Base-by-base conservation (phyloP, 2,888 invertebrate genomes). In the Mythimna impura region DNA sequence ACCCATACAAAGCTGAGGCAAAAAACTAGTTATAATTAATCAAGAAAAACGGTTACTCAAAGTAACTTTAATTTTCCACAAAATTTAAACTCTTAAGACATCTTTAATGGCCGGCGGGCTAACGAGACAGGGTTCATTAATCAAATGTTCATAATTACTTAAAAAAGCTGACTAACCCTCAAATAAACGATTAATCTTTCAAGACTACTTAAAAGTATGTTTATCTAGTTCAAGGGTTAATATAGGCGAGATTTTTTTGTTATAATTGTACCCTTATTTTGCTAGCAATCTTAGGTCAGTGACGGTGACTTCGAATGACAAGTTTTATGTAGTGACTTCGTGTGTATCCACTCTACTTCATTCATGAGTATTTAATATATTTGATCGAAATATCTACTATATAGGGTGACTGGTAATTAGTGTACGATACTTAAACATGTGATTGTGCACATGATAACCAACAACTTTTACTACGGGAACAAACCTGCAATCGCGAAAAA, bases 81-180 rank as follows among this genome's bases (percentile, higher is more conserved):
- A 71, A 81, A 67, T 67, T 76, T 61, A 57, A 78, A 62, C 61
- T 67, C n/a, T 36, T 25, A 17, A 69, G 47, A 68, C 55, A 64
- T 64, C 57, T 82, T 76, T 76, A 68, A 82, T 65, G 54, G 73
- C 57, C 62, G 22, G 50, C 54, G 36, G 65, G 70, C 71, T 81
- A 71, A 80, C 74, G 73, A 83, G 82, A 62, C 71, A 73, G 52
- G 73, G 36, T 74, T 67, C 85, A 87, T 88, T 84, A 84, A 87
- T 88, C 86, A 87, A 82, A 78, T 17, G 73, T 83, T 82, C 83
- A 82, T 88, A 86, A 87, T 86, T 85, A 86, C 80, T 65, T 71
- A 83, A 87, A 85, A 87, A 86, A 76, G 71, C 72, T 66, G 80
- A 82, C 71, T 70, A 77, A 80, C 78, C 82, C 76, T 34, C n/a